Evolutionary conservation across 1,140 invertebrate species (phyloP).

Genomic region (Vollenhovia emeryi): DNA sequence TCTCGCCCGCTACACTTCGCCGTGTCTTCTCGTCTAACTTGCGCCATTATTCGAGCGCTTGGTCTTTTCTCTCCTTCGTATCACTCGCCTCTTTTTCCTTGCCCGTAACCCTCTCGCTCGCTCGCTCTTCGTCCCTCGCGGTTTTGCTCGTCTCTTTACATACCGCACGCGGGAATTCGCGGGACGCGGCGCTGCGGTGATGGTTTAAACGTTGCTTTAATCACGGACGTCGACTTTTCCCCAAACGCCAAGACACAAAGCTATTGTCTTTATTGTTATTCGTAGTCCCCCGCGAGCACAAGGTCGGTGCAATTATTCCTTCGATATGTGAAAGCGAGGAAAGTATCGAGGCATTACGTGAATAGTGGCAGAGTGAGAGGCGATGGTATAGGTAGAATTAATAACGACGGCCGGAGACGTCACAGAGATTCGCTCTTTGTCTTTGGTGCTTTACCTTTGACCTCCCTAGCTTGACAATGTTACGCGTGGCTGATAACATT

Average conservation of each 20-base stretch:
- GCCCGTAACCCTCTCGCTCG: conserved; percentile 39
- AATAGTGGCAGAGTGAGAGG: not conserved
- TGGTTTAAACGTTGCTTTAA: conserved; percentile 61
- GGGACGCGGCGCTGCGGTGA: not conserved
- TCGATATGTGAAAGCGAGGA: not conserved
- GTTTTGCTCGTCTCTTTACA: conserved; percentile 69
- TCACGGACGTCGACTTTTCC: conserved; percentile 61
- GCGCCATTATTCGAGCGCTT: not conserved
- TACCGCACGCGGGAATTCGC: conserved; percentile 54
- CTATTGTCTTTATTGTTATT: not conserved
- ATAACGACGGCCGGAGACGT: not conserved
- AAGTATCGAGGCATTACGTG: not conserved
- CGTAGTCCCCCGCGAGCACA: not conserved
- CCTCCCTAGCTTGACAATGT: not conserved
- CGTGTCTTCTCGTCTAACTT: not conserved
- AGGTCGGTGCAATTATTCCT: not conserved
- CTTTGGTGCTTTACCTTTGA: conserved; percentile 18
- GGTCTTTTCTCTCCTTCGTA: conserved; percentile 48
- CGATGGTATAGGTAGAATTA: conserved; percentile 13
- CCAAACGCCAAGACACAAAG: not conserved
- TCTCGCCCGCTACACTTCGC: conserved; percentile 50
- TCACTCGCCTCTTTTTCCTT: conserved; percentile 10
- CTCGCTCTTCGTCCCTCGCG: not conserved
- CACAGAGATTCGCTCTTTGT: conserved; percentile 4
- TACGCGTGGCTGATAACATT: conserved; percentile 18